A percentile compares a stretch with the other conserved stretches of the same genome.
phyloP scores from a whole-genome alignment of 2,888 invertebrate species.

The Spilarctia lutea region DNA sequence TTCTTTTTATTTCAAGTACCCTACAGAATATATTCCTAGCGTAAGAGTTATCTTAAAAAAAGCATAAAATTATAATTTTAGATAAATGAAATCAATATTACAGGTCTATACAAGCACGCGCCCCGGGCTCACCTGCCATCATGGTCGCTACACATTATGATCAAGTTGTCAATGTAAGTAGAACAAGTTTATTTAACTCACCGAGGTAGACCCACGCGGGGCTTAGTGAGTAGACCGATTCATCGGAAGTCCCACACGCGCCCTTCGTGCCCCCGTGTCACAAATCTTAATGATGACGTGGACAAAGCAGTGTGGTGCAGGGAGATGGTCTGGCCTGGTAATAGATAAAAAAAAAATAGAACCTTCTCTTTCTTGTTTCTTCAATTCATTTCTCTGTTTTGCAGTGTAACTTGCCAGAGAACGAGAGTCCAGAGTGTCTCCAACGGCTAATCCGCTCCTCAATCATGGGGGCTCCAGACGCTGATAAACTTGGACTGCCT shows the following conservation, averaged over 20 bases:
- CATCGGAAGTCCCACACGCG: no score
- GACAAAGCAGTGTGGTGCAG: no score
- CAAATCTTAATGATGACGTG: no score
- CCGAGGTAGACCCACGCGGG: no score
- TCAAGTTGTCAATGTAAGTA: conserved; percentile 87
- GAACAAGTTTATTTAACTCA: no score
- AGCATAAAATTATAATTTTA: no score
- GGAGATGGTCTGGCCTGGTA: no score
- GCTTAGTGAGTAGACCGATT: no score
- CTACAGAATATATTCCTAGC: no score
- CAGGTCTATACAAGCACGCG: conserved; percentile 91
- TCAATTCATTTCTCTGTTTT: background rate
- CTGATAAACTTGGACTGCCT: conserved; percentile 98
- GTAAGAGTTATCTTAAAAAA: no score
- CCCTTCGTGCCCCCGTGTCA: no score
- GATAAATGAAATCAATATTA: background rate
- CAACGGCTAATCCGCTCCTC: conserved; percentile 95
- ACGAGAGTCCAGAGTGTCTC: conserved; percentile 90
- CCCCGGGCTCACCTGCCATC: conserved; percentile 98
- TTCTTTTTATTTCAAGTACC: no score
- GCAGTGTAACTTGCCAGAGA: conserved; percentile 70
- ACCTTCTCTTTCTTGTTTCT: background rate
- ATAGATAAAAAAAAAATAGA: background rate
- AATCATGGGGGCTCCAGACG: conserved; percentile 97
- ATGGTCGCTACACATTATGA: conserved; percentile 99